A percentile compares a stretch with the other conserved stretches of the same genome.
Conservation (phyloP, 2,888 invertebrate species). For the Masnerella sp. region DNA sequence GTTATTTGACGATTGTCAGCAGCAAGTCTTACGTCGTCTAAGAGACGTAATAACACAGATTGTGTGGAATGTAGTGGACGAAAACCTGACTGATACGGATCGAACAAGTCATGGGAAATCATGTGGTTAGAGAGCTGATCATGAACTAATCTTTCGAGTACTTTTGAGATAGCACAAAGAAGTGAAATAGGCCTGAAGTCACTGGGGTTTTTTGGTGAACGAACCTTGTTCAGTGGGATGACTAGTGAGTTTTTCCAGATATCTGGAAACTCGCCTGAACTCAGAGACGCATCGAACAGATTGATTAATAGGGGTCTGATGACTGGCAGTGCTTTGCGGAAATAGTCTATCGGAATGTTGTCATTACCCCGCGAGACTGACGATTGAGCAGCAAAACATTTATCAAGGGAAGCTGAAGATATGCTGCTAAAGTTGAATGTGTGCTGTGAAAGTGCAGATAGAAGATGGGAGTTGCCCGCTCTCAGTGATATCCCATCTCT, state of each 20-base stretch:
- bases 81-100: constrained; percentile 19
- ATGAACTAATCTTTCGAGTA: not conserved
- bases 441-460: too few species aligned
- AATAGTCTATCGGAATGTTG: too few species aligned
- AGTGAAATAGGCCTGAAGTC: constrained; percentile 14
- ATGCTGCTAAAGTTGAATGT: too few species aligned
- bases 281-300: not conserved
- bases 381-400: too few species aligned
- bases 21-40: constrained; percentile 62
- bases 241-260: not conserved
- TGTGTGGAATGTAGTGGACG: constrained; percentile 48
- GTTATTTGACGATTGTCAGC: constrained; percentile 61
- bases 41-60: constrained; percentile 63
- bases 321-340: not conserved
- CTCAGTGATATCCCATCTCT: too few species aligned
- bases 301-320: not conserved
- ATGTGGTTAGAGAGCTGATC: not conserved
- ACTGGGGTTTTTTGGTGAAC: not conserved
- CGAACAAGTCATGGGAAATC: not conserved
- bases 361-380: too few species aligned
- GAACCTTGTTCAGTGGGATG: not conserved
- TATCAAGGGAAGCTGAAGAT: too few species aligned
- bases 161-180: not conserved
- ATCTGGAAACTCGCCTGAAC: not conserved
- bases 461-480: too few species aligned